phyloP scores from a whole-genome alignment of 2,797 vertebrate genomes.

The Remorina albescens region DNA sequence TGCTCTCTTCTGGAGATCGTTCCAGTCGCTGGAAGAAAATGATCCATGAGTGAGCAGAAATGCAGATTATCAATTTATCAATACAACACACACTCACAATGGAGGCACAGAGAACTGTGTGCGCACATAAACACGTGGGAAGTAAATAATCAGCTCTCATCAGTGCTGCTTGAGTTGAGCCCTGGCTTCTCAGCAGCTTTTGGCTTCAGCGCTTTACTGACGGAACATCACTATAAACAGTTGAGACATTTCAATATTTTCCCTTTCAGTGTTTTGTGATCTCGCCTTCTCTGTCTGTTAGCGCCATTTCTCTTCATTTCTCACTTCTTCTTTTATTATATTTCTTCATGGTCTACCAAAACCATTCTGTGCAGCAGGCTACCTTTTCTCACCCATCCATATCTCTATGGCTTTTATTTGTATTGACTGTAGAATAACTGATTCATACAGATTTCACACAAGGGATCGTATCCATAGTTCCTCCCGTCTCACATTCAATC shows the following conservation, averaged over 20 bases:
- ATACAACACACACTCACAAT: slow-evolving; percentile 16
- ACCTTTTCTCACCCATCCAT: not conserved
- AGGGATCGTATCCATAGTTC: not conserved
- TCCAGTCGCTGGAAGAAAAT: slow-evolving; percentile 47
- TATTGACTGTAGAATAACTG: not conserved
- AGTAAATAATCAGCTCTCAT: slow-evolving; percentile 60
- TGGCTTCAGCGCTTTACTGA: slow-evolving; percentile 51
- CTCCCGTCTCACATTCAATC: not conserved
- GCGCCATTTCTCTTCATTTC: slow-evolving; percentile 6
- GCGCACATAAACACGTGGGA: slow-evolving; percentile 15
- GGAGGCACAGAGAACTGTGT: not conserved
- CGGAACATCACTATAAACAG: slow-evolving; percentile 52
- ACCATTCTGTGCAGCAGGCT: not conserved
- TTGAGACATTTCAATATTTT: slow-evolving; percentile 55
- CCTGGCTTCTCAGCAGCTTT: slow-evolving; percentile 34
- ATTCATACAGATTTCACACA: not conserved
- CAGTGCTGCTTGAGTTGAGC: slow-evolving; percentile 25
- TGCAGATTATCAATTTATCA: slow-evolving; percentile 43
- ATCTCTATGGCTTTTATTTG: not conserved
- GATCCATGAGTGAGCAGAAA: slow-evolving; percentile 44
- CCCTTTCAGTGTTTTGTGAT: slow-evolving; percentile 33
- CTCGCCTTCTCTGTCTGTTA: slow-evolving; percentile 12
- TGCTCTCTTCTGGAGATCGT: slow-evolving; percentile 44
- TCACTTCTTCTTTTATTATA: not conserved
- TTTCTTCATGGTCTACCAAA: not conserved